Percentiles rank a stretch among this genome's conserved stretches.
Evolutionary conservation across 2,113 vertebrate species (phyloP).

Genomic region (Hemiprocne comata): DNA sequence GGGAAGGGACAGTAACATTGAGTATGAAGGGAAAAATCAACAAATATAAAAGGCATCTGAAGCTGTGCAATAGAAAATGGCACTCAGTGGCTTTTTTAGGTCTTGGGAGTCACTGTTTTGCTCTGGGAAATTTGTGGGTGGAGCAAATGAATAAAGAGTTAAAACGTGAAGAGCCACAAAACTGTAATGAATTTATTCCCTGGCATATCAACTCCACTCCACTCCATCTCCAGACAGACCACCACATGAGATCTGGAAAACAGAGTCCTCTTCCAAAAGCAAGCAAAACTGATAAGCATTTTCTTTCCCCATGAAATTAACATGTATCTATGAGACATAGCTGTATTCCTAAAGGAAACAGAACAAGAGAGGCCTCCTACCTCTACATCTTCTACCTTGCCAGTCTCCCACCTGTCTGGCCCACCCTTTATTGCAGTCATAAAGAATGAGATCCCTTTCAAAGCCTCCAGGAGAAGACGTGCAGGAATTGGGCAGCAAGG

Average conservation of each 20-base stretch:
- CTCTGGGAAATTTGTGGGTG: background rate
- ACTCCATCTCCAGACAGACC: background rate
- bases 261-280: background rate
- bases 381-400: background rate
- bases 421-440: background rate
- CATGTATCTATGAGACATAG: background rate
- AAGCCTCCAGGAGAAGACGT: background rate
- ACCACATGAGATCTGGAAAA: background rate
- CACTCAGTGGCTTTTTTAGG: background rate
- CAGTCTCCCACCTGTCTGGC: background rate
- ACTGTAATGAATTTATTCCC: background rate
- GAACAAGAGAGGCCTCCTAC: background rate
- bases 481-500: background rate
- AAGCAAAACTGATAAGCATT: background rate
- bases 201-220: background rate
- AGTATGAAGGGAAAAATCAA: background rate
- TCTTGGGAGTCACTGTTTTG: background rate
- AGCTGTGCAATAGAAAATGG: background rate
- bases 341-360: background rate
- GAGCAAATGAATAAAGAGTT: background rate
- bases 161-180: background rate
- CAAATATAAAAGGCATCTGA: background rate
- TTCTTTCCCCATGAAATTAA: background rate
- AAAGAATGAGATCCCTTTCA: background rate
- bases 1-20: background rate